These are phyloP conservation scores for Atta texana DNA, from an alignment of 1,140 invertebrate genomes.

Conservation along the genomic window DNA sequence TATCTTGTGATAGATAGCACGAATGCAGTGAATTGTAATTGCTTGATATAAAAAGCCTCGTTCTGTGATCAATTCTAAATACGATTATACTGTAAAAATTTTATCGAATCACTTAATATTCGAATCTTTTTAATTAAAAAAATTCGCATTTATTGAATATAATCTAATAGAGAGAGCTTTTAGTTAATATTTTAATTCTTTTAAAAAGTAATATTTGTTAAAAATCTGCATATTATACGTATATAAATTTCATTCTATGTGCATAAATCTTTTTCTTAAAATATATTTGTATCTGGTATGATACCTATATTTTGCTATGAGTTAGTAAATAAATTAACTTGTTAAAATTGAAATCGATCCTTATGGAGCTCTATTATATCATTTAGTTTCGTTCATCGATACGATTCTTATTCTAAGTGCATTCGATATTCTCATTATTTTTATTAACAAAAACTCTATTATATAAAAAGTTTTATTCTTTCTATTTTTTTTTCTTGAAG, in stretches of 20 bases:
- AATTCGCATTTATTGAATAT: not conserved
- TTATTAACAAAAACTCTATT: not conserved
- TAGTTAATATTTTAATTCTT: not conserved
- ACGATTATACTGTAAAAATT: not conserved
- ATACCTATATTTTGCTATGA: slow-evolving; percentile 14
- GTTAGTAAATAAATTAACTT: slow-evolving; percentile 20
- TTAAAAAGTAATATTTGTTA: not conserved
- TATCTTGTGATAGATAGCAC: slow-evolving; percentile 19
- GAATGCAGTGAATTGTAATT: not conserved
- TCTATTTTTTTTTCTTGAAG: not conserved
- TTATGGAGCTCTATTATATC: slow-evolving; percentile 6
- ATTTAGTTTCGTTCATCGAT: not conserved
- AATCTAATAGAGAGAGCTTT: not conserved
- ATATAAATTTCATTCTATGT: not conserved
- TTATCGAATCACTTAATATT: not conserved
- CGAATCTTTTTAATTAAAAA: not conserved
- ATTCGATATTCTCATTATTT: not conserved
- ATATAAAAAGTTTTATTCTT: not conserved
- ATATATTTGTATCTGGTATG: not conserved
- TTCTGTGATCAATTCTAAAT: not conserved
- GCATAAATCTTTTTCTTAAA: not conserved
- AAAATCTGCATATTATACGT: not conserved
- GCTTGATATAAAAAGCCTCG: not conserved
- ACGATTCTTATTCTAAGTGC: slow-evolving; percentile 12
- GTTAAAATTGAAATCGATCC: slow-evolving; percentile 29